phyloP scores from a whole-genome alignment of 92 coral and sea anemone species.

The Nematostella vectensis region DNA sequence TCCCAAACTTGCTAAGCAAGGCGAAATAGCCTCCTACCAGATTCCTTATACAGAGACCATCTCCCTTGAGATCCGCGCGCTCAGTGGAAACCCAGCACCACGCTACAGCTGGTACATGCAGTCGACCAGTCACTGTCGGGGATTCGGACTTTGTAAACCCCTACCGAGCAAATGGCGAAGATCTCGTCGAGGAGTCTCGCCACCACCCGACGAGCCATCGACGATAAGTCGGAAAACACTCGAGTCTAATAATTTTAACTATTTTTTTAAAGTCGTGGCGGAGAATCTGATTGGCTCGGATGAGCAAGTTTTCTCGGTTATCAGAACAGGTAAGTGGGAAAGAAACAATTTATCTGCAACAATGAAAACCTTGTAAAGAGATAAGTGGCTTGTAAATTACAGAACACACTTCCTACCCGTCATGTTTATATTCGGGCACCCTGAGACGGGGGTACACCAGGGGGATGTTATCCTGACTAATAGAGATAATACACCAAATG shows the following conservation, averaged over 20 bases:
- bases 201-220: constrained; percentile 39
- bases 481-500: too few relatives aligned
- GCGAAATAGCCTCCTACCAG: constrained; percentile 27
- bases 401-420: too few relatives aligned
- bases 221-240: constrained; percentile 38
- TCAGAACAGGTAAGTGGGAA: constrained; percentile 27
- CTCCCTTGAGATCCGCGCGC: constrained; percentile 42
- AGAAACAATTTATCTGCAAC: not conserved
- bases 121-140: constrained; percentile 38
- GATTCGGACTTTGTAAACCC: constrained; percentile 41
- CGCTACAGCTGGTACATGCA: constrained; percentile 66
- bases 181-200: constrained; percentile 37
- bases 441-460: too few relatives aligned
- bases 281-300: constrained; percentile 52
- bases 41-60: constrained; percentile 6
- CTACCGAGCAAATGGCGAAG: constrained; percentile 52
- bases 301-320: constrained; percentile 49
- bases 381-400: too few relatives aligned
- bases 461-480: too few relatives aligned
- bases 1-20: constrained; percentile 24
- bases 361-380: constrained; percentile 2
- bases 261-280: constrained; percentile 65
- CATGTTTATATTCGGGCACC: too few relatives aligned
- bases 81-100: constrained; percentile 67
- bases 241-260: constrained; percentile 50